Evolutionary conservation across 2,113 vertebrate species (phyloP).

Genomic region (Psittacus erithacus): DNA sequence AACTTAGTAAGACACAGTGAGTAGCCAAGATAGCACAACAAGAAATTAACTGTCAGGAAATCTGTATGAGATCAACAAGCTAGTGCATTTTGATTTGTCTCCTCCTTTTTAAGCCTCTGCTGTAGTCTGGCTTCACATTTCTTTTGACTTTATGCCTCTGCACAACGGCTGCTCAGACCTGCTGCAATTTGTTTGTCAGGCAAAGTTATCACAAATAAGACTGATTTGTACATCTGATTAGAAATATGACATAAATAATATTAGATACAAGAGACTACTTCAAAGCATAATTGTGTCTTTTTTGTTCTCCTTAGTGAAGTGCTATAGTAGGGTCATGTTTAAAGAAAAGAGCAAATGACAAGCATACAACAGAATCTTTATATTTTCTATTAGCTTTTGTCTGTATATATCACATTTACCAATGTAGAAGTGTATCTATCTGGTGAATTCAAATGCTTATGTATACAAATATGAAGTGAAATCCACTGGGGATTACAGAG

Average conservation of each 20-base stretch:
- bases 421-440: background rate
- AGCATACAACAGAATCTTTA: background rate
- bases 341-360: background rate
- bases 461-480: background rate
- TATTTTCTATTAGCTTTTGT: background rate
- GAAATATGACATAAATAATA: background rate
- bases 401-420: background rate
- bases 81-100: background rate
- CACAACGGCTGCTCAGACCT: background rate
- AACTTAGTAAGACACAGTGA: background rate
- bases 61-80: background rate
- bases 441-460: background rate
- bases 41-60: background rate
- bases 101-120: background rate
- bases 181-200: background rate
- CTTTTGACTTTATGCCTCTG: background rate
- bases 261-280: background rate
- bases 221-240: background rate
- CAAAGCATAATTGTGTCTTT: fast-evolving
- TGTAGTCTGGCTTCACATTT: background rate
- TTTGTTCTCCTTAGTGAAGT: background rate
- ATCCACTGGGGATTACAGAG: background rate
- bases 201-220: background rate
- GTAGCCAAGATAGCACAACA: background rate
- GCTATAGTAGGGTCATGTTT: background rate